These are phyloP conservation scores for Drosophila bocqueti DNA, from an alignment of 1,140 invertebrate genomes.

Conservation along the genomic window DNA sequence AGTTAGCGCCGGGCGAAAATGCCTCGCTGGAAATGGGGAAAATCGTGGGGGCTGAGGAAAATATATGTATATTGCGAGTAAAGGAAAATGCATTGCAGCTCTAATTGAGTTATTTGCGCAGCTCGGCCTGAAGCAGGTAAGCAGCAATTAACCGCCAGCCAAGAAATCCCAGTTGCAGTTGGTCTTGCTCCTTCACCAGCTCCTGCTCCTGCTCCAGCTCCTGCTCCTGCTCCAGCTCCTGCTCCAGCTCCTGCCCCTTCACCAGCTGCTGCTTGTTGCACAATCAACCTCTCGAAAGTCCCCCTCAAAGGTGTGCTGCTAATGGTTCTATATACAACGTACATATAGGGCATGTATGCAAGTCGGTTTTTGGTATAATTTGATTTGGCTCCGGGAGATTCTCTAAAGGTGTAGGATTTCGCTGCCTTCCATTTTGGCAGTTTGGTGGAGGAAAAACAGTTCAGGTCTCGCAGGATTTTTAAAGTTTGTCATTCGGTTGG, in stretches of 20 bases:
- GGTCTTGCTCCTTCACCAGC: background rate
- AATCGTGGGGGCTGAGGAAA: background rate
- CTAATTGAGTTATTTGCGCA: constrained; percentile 79
- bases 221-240: background rate
- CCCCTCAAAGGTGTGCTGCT: constrained; percentile 5
- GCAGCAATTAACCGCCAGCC: constrained; percentile 44
- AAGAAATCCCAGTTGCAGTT: constrained; percentile 3
- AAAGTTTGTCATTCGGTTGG: background rate
- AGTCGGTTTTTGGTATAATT: constrained; percentile 1
- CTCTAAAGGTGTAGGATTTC: background rate
- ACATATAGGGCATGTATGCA: background rate
- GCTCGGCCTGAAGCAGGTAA: constrained; percentile 47
- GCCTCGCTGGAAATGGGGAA: constrained; percentile 1
- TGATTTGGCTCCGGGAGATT: background rate
- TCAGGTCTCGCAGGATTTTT: background rate
- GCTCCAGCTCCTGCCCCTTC: background rate
- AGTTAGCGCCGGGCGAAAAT: constrained; percentile 57
- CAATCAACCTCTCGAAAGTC: constrained; percentile 8
- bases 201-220: background rate
- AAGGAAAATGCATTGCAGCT: constrained; percentile 25
- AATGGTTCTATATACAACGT: background rate
- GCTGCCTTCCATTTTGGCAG: background rate
- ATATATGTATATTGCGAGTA: constrained; percentile 5
- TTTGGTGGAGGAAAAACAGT: background rate
- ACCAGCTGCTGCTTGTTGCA: constrained; percentile 1